A percentile compares a stretch with the other conserved stretches of the same genome.
Evolutionary conservation across 1,140 invertebrate genomes (phyloP).

Genomic region (Araneus ventricosus): DNA sequence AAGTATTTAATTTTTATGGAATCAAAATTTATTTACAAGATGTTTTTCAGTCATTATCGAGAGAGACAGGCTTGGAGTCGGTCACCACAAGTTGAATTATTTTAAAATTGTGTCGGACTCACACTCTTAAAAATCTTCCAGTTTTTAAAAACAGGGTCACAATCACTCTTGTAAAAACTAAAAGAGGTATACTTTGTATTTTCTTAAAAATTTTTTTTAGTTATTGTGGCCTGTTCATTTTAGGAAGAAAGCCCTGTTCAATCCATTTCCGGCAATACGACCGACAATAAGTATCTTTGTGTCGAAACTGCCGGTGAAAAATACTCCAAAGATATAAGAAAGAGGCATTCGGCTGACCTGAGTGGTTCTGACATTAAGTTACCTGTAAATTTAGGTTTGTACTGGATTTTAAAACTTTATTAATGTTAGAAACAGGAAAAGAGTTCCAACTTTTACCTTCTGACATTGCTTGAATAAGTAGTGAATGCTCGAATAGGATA

Average conservation of each 20-base stretch:
- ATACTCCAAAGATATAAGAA: constrained; percentile 59
- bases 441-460: not conserved
- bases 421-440: constrained; percentile 80
- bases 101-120: too few relatives aligned
- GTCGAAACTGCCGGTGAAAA: constrained; percentile 63
- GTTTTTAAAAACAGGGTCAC: too few relatives aligned
- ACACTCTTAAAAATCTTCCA: too few relatives aligned
- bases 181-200: too few relatives aligned
- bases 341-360: constrained; percentile 62
- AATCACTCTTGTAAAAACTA: too few relatives aligned
- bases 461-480: not conserved
- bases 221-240: not conserved
- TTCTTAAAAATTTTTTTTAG: too few relatives aligned
- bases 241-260: constrained; percentile 79
- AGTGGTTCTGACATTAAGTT: constrained; percentile 40
- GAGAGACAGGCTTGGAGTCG: too few relatives aligned
- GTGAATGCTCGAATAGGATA: not conserved
- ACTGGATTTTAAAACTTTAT: too few relatives aligned
- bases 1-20: too few relatives aligned
- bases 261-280: constrained; percentile 79
- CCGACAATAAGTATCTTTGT: constrained; percentile 77
- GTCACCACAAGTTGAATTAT: too few relatives aligned
- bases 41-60: too few relatives aligned
- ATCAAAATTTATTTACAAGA: too few relatives aligned
- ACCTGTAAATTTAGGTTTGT: constrained; percentile 62